Conservation (phyloP, 2,797 vertebrate species). For the Toxotes lorentzi region DNA sequence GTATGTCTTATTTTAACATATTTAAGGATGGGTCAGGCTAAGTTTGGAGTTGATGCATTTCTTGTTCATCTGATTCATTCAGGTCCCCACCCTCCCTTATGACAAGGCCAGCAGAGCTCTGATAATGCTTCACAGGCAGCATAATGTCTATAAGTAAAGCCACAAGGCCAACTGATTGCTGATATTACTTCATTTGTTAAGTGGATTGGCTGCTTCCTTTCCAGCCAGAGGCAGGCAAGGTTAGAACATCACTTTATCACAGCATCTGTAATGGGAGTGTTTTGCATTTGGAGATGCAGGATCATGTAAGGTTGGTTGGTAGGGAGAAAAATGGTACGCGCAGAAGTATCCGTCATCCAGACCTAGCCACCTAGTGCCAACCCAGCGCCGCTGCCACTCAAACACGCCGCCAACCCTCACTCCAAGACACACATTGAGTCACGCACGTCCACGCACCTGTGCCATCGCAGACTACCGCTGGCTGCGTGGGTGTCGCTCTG, state of each 20-base stretch:
- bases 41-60: conserved; percentile 49
- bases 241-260: conserved; percentile 73
- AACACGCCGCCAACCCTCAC: conserved; percentile 15
- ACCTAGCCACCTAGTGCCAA: conserved; percentile 14
- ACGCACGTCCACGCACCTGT: conserved; percentile 34
- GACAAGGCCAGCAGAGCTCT: conserved; percentile 60
- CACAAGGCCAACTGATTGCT: conserved; percentile 69
- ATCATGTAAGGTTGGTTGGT: conserved; percentile 49
- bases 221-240: conserved; percentile 67
- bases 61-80: conserved; percentile 40
- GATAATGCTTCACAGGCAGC: conserved; percentile 56
- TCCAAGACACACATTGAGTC: conserved; percentile 13
- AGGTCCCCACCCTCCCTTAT: conserved; percentile 4
- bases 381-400: conserved; percentile 6
- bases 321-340: conserved; percentile 65
- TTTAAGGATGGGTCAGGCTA: conserved; percentile 28
- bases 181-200: conserved; percentile 74
- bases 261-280: conserved; percentile 66
- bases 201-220: conserved; percentile 67
- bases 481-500: conserved; percentile 59
- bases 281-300: conserved; percentile 66
- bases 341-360: conserved; percentile 58
- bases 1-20: conserved; percentile 22
- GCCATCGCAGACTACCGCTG: conserved; percentile 33
- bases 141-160: conserved; percentile 66